Conservation (phyloP, 1,140 invertebrate genomes). For the Aphis craccivora region DNA sequence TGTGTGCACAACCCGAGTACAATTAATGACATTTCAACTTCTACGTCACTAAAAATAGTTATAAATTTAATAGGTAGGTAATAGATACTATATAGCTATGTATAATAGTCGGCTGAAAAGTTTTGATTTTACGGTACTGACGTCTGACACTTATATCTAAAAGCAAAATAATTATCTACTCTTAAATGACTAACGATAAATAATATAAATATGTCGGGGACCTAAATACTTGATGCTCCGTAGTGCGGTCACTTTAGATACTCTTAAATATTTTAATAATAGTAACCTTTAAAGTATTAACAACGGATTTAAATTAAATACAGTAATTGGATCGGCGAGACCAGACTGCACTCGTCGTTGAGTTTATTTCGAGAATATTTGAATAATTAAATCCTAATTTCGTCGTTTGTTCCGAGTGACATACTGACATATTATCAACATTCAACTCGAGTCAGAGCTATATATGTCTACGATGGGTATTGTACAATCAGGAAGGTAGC, state of each 20-base stretch:
- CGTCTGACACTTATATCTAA: background rate
- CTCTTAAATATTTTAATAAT: background rate
- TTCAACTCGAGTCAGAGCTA: background rate
- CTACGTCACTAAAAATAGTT: background rate
- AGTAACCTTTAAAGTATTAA: background rate
- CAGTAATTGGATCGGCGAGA: background rate
- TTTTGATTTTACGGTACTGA: background rate
- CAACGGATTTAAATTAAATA: background rate
- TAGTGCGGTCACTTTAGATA: background rate
- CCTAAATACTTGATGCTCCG: background rate
- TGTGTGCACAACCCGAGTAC: background rate
- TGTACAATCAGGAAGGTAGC: background rate
- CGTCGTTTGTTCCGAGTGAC: background rate
- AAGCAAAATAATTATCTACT: background rate
- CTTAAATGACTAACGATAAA: background rate
- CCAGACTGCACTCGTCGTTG: too few species aligned
- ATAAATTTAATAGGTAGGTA: background rate
- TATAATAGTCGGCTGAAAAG: background rate
- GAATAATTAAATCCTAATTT: background rate
- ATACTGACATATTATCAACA: too few species aligned
- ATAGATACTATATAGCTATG: background rate
- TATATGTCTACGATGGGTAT: background rate
- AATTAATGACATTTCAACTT: background rate
- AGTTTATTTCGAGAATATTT: background rate
- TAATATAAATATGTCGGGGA: background rate